Percentiles rank a stretch among this genome's conserved stretches.
These are phyloP conservation scores for Colius striatus DNA, from an alignment of 2,113 vertebrate genomes.

Conservation along the genomic window DNA sequence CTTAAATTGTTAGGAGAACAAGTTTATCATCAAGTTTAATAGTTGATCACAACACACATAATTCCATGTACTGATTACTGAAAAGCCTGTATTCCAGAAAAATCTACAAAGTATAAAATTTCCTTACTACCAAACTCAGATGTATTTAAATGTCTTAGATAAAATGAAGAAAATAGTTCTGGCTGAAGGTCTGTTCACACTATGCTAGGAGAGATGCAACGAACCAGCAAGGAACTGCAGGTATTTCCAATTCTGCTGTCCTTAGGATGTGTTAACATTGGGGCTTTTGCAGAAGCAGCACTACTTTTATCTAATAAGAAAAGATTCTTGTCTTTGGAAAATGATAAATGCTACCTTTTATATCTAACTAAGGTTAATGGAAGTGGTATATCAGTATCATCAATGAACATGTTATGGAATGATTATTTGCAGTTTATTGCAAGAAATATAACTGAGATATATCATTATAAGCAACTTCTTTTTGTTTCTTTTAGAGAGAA, in stretches of 20 bases:
- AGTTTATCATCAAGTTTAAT: conserved; percentile 63
- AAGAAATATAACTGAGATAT: neutral
- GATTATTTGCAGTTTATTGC: neutral
- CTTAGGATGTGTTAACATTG: neutral
- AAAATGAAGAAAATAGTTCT: conserved; percentile 1
- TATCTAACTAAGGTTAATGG: neutral
- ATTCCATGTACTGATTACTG: conserved; percentile 64
- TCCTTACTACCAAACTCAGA: neutral
- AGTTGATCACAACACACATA: conserved; percentile 65
- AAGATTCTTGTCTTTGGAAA: neutral
- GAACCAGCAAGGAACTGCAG: neutral
- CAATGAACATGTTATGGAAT: neutral
- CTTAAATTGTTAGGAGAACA: neutral
- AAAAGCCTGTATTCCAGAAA: conserved; percentile 31
- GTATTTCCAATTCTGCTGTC: neutral
- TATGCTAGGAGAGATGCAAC: neutral
- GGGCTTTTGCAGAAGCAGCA: neutral
- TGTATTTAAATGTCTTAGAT: conserved; percentile 42
- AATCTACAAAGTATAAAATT: conserved; percentile 27
- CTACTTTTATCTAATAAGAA: neutral
- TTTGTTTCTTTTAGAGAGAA: neutral
- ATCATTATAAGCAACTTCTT: too few relatives aligned
- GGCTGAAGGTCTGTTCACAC: neutral
- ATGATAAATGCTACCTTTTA: neutral
- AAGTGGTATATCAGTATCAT: neutral